phyloP scores from a whole-genome alignment of 2,113 vertebrate species.

The Nannobrachium achirus region DNA sequence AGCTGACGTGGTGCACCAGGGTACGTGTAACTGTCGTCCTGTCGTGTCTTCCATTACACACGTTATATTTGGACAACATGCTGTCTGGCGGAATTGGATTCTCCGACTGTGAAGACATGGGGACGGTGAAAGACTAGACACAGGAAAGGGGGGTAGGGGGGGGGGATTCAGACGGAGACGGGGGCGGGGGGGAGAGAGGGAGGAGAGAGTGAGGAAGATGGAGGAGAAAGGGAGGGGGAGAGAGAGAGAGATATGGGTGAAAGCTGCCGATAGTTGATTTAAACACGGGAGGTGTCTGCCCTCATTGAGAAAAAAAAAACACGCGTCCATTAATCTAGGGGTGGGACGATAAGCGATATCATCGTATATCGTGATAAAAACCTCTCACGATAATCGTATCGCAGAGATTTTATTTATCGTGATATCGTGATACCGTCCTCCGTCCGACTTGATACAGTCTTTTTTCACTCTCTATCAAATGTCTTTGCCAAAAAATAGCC shows the following conservation, averaged over 20 bases:
- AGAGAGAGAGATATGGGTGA: conserved; percentile 44
- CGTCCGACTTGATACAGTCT: too few species aligned
- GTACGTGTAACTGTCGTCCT: conserved; percentile 28
- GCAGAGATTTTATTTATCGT: too few species aligned
- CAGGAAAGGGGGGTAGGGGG: not conserved
- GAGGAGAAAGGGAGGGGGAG: conserved; percentile 9
- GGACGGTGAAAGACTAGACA: conserved; percentile 29
- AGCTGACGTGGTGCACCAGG: conserved; percentile 24
- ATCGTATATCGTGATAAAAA: too few species aligned
- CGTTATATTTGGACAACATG: conserved; percentile 64
- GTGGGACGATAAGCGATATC: too few species aligned
- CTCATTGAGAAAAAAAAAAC: conserved; percentile 60
- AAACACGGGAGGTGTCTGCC: conserved; percentile 59
- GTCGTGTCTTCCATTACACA: conserved; percentile 30
- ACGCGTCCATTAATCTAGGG: conserved; percentile 72
- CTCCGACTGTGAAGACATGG: conserved; percentile 32
- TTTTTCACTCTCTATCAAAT: too few species aligned
- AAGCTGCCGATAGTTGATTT: conserved; percentile 61
- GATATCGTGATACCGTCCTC: too few species aligned
- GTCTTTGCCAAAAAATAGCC: too few species aligned
- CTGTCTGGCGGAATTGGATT: conserved; percentile 56
- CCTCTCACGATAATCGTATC: too few species aligned
- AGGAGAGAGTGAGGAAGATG: not conserved
- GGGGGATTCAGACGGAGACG: conserved; percentile 31
- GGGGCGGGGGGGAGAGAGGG: conserved; percentile 17